These are phyloP conservation scores for Meghimatium bilineatum DNA, from an alignment of 2,888 invertebrate genomes.

Conservation along the genomic window DNA sequence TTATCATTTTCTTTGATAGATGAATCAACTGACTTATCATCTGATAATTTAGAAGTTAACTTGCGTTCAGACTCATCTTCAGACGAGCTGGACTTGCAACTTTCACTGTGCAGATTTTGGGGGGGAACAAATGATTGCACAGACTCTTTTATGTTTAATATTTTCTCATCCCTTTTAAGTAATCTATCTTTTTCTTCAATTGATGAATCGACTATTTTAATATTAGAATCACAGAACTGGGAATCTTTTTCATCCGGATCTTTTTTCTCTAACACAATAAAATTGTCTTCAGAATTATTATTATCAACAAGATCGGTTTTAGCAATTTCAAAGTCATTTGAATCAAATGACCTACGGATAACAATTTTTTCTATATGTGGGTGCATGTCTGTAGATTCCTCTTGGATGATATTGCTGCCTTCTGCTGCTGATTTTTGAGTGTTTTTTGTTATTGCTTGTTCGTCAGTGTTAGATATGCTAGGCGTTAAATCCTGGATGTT, in stretches of 20 bases:
- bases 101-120: too few relatives aligned
- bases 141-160: not conserved
- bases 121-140: not conserved
- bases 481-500: not conserved
- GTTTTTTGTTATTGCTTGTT: not conserved
- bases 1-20: not conserved
- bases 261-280: not conserved
- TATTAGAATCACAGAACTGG: not conserved
- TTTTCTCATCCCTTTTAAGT: conserved; percentile 13
- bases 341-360: conserved; percentile 26
- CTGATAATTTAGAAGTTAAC: too few relatives aligned
- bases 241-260: not conserved
- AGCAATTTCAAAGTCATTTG: conserved; percentile 43
- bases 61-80: too few relatives aligned
- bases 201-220: not conserved
- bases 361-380: conserved; percentile 36
- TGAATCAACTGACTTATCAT: not conserved
- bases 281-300: not conserved
- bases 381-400: not conserved
- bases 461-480: not conserved
- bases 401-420: not conserved
- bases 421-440: not conserved
- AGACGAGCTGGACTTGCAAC: too few relatives aligned
- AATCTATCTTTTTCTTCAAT: not conserved
- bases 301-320: not conserved